These are phyloP conservation scores for Rhabdornis inornatus DNA, from an alignment of 2,113 vertebrate species.

Conservation along the genomic window DNA sequence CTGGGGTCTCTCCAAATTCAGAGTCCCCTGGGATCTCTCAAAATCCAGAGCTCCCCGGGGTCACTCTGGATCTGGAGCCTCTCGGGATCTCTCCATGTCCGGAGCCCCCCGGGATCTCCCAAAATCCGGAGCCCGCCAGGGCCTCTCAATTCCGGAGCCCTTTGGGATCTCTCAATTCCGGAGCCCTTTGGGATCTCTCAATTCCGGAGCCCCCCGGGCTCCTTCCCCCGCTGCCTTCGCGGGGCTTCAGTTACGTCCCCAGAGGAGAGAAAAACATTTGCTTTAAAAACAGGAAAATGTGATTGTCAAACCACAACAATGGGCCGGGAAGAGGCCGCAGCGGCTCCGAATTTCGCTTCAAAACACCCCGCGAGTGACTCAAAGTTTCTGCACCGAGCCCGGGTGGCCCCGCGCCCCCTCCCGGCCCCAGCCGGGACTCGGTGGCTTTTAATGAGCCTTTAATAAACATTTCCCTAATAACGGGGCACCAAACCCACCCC, in stretches of 20 bases:
- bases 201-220: background rate
- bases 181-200: background rate
- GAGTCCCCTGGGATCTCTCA: too few relatives aligned
- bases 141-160: too few relatives aligned
- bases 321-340: conserved; percentile 44
- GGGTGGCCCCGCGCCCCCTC: background rate
- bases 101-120: too few relatives aligned
- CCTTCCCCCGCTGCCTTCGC: background rate
- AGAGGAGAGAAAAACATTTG: conserved; percentile 26
- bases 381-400: background rate
- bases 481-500: fast-evolving
- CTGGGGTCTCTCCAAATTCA: too few relatives aligned
- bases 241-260: background rate
- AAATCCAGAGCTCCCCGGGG: too few relatives aligned
- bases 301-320: conserved; percentile 70
- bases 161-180: too few relatives aligned
- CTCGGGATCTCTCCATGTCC: too few relatives aligned
- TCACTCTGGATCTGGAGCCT: too few relatives aligned
- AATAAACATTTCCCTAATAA: fast-evolving
- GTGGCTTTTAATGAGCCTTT: background rate
- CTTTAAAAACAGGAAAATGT: conserved; percentile 69
- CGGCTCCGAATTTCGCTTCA: conserved; percentile 6
- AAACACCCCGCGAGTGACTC: background rate
- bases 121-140: too few relatives aligned
- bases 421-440: background rate